Conservation (phyloP, 2,113 vertebrate genomes). For the Dipodomys spectabilis region DNA sequence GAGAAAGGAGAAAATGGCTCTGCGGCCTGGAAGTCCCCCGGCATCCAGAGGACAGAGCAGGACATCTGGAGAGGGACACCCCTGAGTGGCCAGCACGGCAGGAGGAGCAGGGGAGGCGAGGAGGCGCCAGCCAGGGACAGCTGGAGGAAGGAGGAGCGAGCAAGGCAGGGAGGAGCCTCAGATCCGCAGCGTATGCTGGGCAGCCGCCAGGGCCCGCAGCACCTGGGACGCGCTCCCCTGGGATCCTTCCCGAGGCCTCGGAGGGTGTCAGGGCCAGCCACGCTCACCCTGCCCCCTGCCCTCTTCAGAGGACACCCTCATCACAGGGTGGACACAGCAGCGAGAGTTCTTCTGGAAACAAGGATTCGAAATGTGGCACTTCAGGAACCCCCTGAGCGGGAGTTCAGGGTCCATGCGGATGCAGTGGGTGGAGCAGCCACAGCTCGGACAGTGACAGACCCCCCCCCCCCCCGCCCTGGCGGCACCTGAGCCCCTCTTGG, state of each 20-base stretch:
- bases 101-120: background rate
- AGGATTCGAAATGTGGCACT: too few relatives aligned
- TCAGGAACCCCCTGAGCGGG: too few relatives aligned
- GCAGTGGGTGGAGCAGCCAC: background rate
- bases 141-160: background rate
- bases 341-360: background rate
- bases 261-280: rapidly evolving
- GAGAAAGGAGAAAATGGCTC: too few relatives aligned
- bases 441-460: background rate
- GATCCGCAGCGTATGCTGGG: too few relatives aligned
- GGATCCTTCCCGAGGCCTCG: background rate
- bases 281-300: background rate
- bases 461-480: background rate
- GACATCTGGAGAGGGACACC: background rate
- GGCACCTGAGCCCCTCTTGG: background rate
- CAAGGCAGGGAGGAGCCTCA: background rate
- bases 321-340: background rate
- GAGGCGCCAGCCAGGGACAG: background rate
- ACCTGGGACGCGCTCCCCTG: rapidly evolving
- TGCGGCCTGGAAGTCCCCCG: too few relatives aligned
- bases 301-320: rapidly evolving
- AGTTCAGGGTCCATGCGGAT: too few relatives aligned
- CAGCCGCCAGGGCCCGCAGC: rapidly evolving
- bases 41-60: background rate
- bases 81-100: background rate